These are phyloP conservation scores for Mesoligia furuncula DNA, from an alignment of 2,888 invertebrate genomes.

Conservation along the genomic window DNA sequence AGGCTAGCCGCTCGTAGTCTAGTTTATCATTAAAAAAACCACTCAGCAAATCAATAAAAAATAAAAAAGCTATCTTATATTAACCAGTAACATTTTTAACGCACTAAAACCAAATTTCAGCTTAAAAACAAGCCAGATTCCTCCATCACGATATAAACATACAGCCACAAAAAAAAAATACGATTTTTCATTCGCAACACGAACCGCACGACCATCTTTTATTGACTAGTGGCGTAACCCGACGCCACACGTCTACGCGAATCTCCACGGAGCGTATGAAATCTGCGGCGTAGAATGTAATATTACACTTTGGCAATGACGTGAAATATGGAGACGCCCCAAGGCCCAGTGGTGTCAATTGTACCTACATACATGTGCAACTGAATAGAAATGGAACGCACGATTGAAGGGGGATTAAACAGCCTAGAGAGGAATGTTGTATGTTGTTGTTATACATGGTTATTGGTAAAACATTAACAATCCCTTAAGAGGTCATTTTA, in stretches of 20 bases:
- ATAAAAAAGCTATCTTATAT: background rate
- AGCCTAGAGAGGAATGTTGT: background rate
- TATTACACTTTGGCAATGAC: slow-evolving; percentile 74
- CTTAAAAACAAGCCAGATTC: background rate
- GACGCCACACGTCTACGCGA: slow-evolving; percentile 80
- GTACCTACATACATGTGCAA: slow-evolving; percentile 52
- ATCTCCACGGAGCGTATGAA: slow-evolving; percentile 79
- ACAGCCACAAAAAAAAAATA: slow-evolving; percentile 39
- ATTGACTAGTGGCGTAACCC: slow-evolving; percentile 81
- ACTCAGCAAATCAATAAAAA: background rate
- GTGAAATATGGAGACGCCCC: slow-evolving; percentile 56
- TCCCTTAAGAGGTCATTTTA: too few relatives aligned
- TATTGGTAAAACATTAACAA: too few relatives aligned
- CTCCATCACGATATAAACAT: background rate
- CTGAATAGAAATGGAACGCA: slow-evolving; percentile 33
- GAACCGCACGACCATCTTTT: slow-evolving; percentile 72
- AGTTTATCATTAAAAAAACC: background rate
- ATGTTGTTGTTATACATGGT: too few relatives aligned
- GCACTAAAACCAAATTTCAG: background rate
- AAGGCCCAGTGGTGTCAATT: slow-evolving; percentile 42
- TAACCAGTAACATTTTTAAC: background rate
- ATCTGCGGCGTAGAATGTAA: slow-evolving; percentile 82
- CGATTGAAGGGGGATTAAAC: background rate
- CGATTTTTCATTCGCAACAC: slow-evolving; percentile 78
- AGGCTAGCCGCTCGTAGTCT: background rate